A percentile compares a stretch with the other conserved stretches of the same genome.
Conservation (phyloP, 2,113 vertebrate genomes). For the Puma concolor region DNA sequence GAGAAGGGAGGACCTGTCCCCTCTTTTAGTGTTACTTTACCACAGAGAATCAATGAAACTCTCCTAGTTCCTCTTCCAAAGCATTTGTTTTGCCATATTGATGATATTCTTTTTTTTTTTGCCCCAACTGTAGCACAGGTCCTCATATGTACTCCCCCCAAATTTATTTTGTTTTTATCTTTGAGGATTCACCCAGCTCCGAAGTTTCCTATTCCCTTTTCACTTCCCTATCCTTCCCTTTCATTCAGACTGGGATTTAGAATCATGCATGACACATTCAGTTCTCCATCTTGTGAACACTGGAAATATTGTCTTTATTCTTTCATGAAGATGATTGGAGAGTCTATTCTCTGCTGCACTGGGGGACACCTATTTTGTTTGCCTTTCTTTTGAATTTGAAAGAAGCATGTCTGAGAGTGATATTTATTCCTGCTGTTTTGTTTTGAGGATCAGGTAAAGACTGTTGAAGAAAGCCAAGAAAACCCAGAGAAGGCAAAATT, state of each 20-base stretch:
- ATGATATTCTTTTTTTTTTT: not conserved
- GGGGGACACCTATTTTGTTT: not conserved
- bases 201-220: not conserved
- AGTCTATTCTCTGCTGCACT: constrained; percentile 10
- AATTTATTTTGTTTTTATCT: constrained; percentile 28
- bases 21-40: not conserved
- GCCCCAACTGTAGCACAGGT: not conserved
- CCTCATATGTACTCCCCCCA: not conserved
- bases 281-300: not conserved
- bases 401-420: not conserved
- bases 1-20: not conserved
- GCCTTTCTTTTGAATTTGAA: constrained; percentile 33
- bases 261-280: not conserved
- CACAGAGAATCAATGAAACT: not conserved
- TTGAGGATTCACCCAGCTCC: not conserved
- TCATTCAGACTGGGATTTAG: not conserved
- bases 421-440: constrained; percentile 17
- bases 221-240: not conserved
- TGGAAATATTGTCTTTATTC: not conserved
- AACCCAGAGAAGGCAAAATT: constrained; percentile 37
- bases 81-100: constrained; percentile 75
- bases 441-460: not conserved
- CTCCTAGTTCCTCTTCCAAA: constrained; percentile 75
- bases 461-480: constrained; percentile 32
- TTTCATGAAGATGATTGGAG: not conserved